Evolutionary conservation across 2,888 invertebrate species (phyloP), one percentile per base, ranked within the genome.

Genomic region (Xanthia icteritia): DNA sequence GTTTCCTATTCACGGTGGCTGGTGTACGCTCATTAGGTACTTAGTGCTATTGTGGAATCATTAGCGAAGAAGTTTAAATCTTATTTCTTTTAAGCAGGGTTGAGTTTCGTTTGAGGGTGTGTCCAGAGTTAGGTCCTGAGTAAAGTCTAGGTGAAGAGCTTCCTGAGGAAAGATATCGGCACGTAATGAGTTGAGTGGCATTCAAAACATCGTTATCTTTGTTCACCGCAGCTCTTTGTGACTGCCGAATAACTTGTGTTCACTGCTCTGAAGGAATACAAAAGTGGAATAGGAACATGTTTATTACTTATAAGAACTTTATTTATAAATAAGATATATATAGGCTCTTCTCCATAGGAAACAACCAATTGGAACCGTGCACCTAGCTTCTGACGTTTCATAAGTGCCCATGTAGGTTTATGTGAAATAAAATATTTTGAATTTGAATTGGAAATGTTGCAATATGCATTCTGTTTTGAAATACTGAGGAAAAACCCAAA

Each of bases 161-260:
- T 94, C 93, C 93, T 92, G 90, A 92, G 94, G 94, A 94, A 94
- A 94, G 95, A 94, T 95, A 95, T 94, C 94, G 94, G 92, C 91
- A 89, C 92, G 93, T 95, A 96, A 95, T 95, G 95, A 95, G 95
- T 94, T 93, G 95, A 95, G 95, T 94, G 94, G 93, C 93, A 94
- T 95, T 95, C 94, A 94, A 94, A 95, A 94, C 94, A 92, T 95
- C 94, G 93, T 95, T 95, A 95, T 95, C 94, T 93, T 90, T 91
- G 92, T 93, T 90, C 91, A 87, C 90, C 89, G 85, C 91, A 91
- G 91, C 91, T 93, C 87, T 90, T 90, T 89, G 90, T 79, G 89
- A 86, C 75, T 80, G 79, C 84, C 73, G 72, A 83, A 88, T 85
- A 86, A 85, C 83, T 76, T 81, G 77, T 84, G 79, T 71, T 86